Percentiles rank a stretch among this genome's conserved stretches.
Evolutionary conservation across 2,888 invertebrate genomes (phyloP).

Genomic region (Blera fallax): DNA sequence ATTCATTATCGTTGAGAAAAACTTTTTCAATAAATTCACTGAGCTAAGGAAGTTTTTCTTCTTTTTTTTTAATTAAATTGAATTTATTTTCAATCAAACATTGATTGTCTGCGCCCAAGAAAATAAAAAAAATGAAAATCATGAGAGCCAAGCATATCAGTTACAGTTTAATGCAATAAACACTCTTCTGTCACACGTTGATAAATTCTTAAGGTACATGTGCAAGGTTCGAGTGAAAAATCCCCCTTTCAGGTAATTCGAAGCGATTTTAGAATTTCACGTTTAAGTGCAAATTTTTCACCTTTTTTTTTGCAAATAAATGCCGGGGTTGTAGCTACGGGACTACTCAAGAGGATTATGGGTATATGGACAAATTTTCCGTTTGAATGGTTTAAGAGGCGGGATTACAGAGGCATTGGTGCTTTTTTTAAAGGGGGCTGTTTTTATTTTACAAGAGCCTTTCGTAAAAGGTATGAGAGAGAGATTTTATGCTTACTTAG

Average conservation of each 20-base stretch:
- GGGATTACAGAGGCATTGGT: constrained; percentile 16
- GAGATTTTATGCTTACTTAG: constrained; percentile 39
- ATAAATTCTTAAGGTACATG: not conserved
- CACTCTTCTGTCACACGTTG: not conserved
- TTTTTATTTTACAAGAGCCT: not conserved
- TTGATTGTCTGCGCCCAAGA: constrained; percentile 1
- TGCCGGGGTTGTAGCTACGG: not conserved
- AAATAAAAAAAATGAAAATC: no score
- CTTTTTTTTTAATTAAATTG: constrained; percentile 32
- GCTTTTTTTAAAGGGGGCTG: not conserved
- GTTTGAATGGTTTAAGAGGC: constrained; percentile 24
- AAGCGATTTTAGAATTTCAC: constrained; percentile 26
- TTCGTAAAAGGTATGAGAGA: not conserved
- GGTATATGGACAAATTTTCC: constrained; percentile 50
- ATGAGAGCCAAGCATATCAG: not conserved
- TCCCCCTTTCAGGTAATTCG: constrained; percentile 29
- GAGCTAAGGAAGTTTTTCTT: not conserved
- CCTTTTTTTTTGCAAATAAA: not conserved
- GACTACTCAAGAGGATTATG: constrained; percentile 51
- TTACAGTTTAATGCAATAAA: constrained; percentile 7
- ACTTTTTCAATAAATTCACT: constrained; percentile 20
- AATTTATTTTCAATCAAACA: constrained; percentile 28
- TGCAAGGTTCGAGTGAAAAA: not conserved
- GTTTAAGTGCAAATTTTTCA: constrained; percentile 2
- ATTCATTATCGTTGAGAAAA: not conserved